Evolutionary conservation across 2,113 vertebrate genomes (phyloP), one percentile per base, ranked within the genome.

Genomic region (Sinocyclocheilus grahami): DNA sequence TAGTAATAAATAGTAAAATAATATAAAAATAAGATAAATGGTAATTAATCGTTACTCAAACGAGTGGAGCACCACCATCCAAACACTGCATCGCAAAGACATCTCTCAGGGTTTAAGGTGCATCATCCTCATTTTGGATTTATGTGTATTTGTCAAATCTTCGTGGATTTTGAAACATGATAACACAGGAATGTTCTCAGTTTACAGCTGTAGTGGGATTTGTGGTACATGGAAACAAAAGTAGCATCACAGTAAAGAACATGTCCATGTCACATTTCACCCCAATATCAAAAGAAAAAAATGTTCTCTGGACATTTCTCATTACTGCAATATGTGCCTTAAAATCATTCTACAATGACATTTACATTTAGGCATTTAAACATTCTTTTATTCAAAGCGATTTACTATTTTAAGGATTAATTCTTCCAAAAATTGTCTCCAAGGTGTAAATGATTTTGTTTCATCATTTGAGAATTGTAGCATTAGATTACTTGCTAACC

Each of bases 41-140:
- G n/a, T n/a, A 85, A 85, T 77, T 82, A 78, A 86, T 30, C 14
- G 13, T 14, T 42, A 76, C 53, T 65, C 81, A 69, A 83, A 88
- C 27, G 69, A 62, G 67, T 55, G 18, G 42, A 79, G 42, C 42
- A 37, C 33, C 85, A 80, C 72, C 76, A 81, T 69, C 75, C 42
- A 60, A 77, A 67, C 58, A 79, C 30, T 37, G 24, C 79, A 18
- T 51, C 18, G 58, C 30, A 58, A 55, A 30, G 75, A 78, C 22
- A 30, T 69, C 77, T 62, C 60, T 37, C 78, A 22, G 71, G 78
- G 39, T 37, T 65, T 80, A 48, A 69, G 46, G 18, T 65, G 75
- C 55, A 33, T 79, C 33, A 33, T 80, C 75, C 79, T 86, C 87
- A 14, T 2, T 74, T 78, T 69, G 9, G 84, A 63, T 65, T 83